Conservation (phyloP, 1,140 invertebrate species). For the Ceratosolen solmsi region DNA sequence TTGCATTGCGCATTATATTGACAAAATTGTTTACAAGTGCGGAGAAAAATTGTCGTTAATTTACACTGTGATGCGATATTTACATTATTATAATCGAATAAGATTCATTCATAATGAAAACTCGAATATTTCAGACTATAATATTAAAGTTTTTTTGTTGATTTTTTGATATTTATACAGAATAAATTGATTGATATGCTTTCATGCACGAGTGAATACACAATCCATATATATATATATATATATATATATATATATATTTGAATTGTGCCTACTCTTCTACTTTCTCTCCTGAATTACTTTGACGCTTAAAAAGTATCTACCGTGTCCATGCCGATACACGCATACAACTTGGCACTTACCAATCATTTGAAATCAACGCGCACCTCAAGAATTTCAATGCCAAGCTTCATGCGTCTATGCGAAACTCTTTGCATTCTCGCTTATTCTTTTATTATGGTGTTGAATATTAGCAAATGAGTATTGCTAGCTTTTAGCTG, state of each 20-base stretch:
- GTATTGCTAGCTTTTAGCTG: not conserved
- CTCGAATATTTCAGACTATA: no score
- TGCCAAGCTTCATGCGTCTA: conserved; percentile 8
- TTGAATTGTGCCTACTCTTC: not conserved
- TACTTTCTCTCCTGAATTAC: not conserved
- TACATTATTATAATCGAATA: no score
- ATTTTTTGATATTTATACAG: not conserved
- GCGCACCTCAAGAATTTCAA: not conserved
- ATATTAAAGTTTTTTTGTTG: no score
- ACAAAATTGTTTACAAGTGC: no score
- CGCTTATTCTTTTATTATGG: not conserved
- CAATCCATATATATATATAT: not conserved
- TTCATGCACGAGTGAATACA: not conserved
- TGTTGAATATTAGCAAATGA: not conserved
- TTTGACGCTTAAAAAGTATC: not conserved
- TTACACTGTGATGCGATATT: no score
- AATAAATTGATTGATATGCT: not conserved
- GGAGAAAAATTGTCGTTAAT: no score
- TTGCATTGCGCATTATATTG: no score
- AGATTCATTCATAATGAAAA: no score
- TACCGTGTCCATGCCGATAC: not conserved
- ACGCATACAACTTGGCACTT: not conserved
- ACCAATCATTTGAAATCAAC: not conserved
- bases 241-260: not conserved
- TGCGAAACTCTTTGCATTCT: no score